Evolutionary conservation across 1,140 invertebrate species (phyloP).

Genomic region (Cotesia chilonis): DNA sequence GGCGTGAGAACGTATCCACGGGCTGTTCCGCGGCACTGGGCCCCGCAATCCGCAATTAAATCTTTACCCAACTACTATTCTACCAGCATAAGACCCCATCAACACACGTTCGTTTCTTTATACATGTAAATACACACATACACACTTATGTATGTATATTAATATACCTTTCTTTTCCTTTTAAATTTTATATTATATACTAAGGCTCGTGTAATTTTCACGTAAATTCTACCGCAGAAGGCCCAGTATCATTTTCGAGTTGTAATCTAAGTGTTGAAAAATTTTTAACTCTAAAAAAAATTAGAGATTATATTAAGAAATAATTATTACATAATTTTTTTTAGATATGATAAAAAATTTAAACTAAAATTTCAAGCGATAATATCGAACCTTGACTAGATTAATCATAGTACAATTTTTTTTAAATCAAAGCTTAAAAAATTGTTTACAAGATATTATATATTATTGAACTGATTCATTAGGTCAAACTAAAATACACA

Average conservation of each 20-base stretch:
- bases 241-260: no score
- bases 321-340: not conserved
- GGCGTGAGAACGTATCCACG: slow-evolving; percentile 54
- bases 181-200: not conserved
- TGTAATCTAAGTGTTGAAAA: no score
- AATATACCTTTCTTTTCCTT: not conserved
- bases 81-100: slow-evolving; percentile 24
- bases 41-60: slow-evolving; percentile 46
- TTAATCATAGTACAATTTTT: no score
- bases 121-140: no score
- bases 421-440: no score
- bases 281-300: not conserved
- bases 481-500: no score
- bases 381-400: no score
- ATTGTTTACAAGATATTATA: no score
- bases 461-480: no score
- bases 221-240: not conserved
- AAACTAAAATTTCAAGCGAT: no score
- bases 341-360: no score
- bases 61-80: slow-evolving; percentile 42
- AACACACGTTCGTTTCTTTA: slow-evolving; percentile 34
- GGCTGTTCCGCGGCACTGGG: slow-evolving; percentile 38
- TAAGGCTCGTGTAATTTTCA: not conserved
- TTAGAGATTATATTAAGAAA: not conserved
- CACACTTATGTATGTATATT: no score